A percentile compares a stretch with the other conserved stretches of the same genome.
These are phyloP conservation scores for Noctua janthe DNA, from an alignment of 2,888 invertebrate species.

Conservation along the genomic window DNA sequence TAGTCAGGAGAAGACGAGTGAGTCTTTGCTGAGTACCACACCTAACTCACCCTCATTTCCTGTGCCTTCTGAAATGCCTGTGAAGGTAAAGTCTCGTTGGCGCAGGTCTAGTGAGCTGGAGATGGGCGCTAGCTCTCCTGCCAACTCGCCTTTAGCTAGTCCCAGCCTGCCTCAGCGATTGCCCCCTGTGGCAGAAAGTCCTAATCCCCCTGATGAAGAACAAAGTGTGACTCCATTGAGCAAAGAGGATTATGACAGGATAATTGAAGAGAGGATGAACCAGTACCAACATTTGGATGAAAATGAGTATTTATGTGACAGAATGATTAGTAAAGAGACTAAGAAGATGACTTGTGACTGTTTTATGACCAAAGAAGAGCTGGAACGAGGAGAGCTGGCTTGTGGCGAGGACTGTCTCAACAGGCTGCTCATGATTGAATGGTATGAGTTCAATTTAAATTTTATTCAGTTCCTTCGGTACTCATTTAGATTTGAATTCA, in stretches of 20 bases:
- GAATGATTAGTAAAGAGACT: slow-evolving; percentile 97
- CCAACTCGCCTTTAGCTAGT: slow-evolving; percentile 83
- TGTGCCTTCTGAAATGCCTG: slow-evolving; percentile 91
- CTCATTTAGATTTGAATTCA: neutral
- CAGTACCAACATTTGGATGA: slow-evolving; percentile 95
- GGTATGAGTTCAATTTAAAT: slow-evolving; percentile 88
- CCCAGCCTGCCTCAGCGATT: slow-evolving; percentile 80
- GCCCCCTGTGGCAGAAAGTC: slow-evolving; percentile 74
- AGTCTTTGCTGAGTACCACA: slow-evolving; percentile 73
- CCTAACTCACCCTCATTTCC: slow-evolving; percentile 85
- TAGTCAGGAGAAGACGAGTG: slow-evolving; percentile 84
- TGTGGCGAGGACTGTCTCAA: slow-evolving; percentile 99
- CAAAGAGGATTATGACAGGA: slow-evolving; percentile 87
- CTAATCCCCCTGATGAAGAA: slow-evolving; percentile 75
- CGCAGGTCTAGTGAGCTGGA: slow-evolving; percentile 94
- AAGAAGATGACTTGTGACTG: slow-evolving; percentile 99
- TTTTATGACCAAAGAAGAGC: slow-evolving; percentile 96
- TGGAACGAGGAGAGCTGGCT: slow-evolving; percentile 95
- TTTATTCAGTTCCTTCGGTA: slow-evolving; percentile 10
- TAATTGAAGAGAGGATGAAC: slow-evolving; percentile 91
- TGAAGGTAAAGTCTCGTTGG: slow-evolving; percentile 95
- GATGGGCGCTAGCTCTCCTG: slow-evolving; percentile 89
- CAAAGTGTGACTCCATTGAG: slow-evolving; percentile 71
- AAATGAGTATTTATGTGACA: slow-evolving; percentile 96
- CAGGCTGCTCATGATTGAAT: slow-evolving; percentile 99